Evolutionary conservation across 1,140 invertebrate species (phyloP), one percentile per base, ranked within the genome.

Genomic region (Stenopsyche tienmushanensis): DNA sequence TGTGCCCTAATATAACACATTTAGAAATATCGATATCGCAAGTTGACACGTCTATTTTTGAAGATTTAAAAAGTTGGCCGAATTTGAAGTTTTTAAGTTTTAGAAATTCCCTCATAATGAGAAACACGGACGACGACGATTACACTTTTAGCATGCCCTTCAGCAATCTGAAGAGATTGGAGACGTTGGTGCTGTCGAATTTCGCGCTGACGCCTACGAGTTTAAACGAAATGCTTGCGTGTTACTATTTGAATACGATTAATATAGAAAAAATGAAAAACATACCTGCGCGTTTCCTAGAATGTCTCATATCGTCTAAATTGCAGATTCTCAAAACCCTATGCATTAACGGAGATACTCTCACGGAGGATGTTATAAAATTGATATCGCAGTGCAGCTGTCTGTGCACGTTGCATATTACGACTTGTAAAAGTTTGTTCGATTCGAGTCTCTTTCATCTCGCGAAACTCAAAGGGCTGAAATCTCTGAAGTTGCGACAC

Each of bases 251-350:
- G 71, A 75, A 76, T 55, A 77, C 76, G 70, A 78, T 82, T 70
- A 82, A 77, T 64, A 82, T 82, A 75, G 80, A 82, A 50, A 82
- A 82, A 68, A 82, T 82, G 80, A 82, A 80, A 67, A 82, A 82
- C 72, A 80, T 82, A 57, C 80, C 80, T 8, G 74, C 75, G 41
- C 75, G 77, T 49, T 82, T 82, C 62, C 71, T 82, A 20, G 78
- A 80, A 72, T 75, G 76, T 64, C 74, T 82, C 42, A 69, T 82
- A 25, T 71, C 69, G 57, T 79, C 74, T 3, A 80, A 80, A 72
- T 74, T 77, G 62, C 72, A 73, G 3, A 76, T 74, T 21, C 71
- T 82, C 13, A 73, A 73, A 72, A 77, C 79, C 39, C 70, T 82
- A 57, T 74, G 78, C 60, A 80, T 80, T 57, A 80, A 82, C 72